Conservation (phyloP, 2,797 vertebrate genomes). For the Lerista edwardsae region DNA sequence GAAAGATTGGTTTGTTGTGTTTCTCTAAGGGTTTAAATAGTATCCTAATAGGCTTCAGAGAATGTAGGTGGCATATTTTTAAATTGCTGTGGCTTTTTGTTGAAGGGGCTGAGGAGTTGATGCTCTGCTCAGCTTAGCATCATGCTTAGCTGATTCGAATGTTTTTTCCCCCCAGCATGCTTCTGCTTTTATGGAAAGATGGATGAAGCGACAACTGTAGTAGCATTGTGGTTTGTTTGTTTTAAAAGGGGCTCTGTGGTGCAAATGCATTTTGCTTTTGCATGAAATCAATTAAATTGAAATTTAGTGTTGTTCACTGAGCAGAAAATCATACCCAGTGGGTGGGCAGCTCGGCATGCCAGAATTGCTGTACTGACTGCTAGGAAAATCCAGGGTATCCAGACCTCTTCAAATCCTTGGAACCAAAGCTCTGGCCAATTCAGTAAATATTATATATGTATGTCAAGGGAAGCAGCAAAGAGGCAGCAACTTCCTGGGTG, state of each 20-base stretch:
- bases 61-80: not conserved
- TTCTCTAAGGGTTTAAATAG: not conserved
- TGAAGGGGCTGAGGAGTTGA: constrained; percentile 32
- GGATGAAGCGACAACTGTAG: constrained; percentile 20
- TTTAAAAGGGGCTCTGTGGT: not conserved
- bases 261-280: constrained; percentile 26
- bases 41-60: not conserved
- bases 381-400: not conserved
- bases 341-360: constrained; percentile 30
- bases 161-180: constrained; percentile 15
- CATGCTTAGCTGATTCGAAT: not conserved
- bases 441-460: constrained; percentile 36
- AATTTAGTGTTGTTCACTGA: constrained; percentile 35
- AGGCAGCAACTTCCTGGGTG: constrained; percentile 26
- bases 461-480: constrained; percentile 33
- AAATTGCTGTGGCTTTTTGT: constrained; percentile 9
- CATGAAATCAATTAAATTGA: constrained; percentile 45
- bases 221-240: not conserved
- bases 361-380: constrained; percentile 35
- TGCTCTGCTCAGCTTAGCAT: too few relatives aligned
- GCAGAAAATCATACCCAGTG: constrained; percentile 47
- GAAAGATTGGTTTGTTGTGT: not conserved
- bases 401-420: constrained; percentile 22
- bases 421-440: not conserved
- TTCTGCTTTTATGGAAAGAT: not conserved